Conservation (phyloP, 2,113 vertebrate species). For the Bungarus multicinctus region DNA sequence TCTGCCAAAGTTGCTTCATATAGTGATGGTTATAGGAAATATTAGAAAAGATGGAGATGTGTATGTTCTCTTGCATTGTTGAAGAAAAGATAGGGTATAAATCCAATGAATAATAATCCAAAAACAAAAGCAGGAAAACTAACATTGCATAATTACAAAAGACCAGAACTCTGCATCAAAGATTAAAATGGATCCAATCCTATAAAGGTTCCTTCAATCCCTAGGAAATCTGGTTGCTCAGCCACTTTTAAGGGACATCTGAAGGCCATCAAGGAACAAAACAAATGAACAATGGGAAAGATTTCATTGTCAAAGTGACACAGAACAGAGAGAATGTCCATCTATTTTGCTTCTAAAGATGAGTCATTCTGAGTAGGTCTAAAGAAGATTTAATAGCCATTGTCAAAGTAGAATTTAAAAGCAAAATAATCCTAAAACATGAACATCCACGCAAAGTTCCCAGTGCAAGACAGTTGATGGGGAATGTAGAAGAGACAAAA, state of each 20-base stretch:
- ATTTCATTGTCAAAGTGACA: background rate
- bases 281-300: background rate
- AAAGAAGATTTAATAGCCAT: background rate
- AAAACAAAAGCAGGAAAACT: background rate
- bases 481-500: background rate
- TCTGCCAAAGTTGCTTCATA: background rate
- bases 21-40: background rate
- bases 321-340: background rate
- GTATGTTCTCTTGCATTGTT: background rate
- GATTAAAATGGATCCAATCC: background rate
- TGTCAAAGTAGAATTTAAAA: background rate
- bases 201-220: background rate
- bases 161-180: background rate
- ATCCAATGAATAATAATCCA: background rate
- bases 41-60: background rate
- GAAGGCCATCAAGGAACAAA: background rate
- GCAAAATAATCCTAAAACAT: background rate
- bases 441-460: background rate
- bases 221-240: background rate
- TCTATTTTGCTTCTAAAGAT: background rate
- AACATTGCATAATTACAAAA: background rate
- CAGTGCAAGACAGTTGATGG: background rate
- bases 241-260: background rate
- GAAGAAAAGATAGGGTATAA: background rate
- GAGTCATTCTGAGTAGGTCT: background rate